Evolutionary conservation across 2,888 invertebrate genomes (phyloP).

Genomic region (Aromia moschata): DNA sequence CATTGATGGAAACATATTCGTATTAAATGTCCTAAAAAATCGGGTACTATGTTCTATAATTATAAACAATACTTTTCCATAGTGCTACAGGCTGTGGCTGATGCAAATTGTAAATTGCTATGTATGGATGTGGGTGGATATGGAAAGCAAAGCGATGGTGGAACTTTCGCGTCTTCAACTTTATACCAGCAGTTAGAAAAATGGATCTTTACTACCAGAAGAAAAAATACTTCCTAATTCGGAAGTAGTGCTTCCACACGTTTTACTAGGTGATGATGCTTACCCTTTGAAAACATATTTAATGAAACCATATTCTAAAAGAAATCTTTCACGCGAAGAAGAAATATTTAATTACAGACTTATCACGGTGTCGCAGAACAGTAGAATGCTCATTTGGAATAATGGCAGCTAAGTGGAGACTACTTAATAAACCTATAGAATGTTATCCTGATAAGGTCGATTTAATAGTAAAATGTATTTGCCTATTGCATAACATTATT

Average conservation of each 20-base stretch:
- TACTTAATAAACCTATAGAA: constrained; percentile 30
- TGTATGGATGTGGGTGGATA: constrained; percentile 39
- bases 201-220: constrained; percentile 32
- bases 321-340: constrained; percentile 25
- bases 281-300: constrained; percentile 34
- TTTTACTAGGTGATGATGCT: no score
- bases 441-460: constrained; percentile 31
- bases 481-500: constrained; percentile 28
- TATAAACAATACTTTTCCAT: constrained; percentile 35
- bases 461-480: constrained; percentile 32
- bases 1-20: constrained; percentile 32
- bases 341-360: constrained; percentile 26
- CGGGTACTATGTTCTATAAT: constrained; percentile 31
- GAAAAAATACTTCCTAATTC: no score
- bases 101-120: constrained; percentile 36
- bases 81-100: constrained; percentile 29
- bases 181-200: constrained; percentile 34
- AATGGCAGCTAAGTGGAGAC: constrained; percentile 32
- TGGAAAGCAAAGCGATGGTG: constrained; percentile 43
- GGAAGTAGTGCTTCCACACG: no score
- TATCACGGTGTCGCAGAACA: constrained; percentile 17
- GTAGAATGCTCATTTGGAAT: constrained; percentile 30
- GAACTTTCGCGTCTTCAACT: constrained; percentile 34
- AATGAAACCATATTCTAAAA: constrained; percentile 34
- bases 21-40: constrained; percentile 22